These are phyloP conservation scores for Hiodon tergisus DNA, from an alignment of 2,113 vertebrate genomes.

Conservation along the genomic window DNA sequence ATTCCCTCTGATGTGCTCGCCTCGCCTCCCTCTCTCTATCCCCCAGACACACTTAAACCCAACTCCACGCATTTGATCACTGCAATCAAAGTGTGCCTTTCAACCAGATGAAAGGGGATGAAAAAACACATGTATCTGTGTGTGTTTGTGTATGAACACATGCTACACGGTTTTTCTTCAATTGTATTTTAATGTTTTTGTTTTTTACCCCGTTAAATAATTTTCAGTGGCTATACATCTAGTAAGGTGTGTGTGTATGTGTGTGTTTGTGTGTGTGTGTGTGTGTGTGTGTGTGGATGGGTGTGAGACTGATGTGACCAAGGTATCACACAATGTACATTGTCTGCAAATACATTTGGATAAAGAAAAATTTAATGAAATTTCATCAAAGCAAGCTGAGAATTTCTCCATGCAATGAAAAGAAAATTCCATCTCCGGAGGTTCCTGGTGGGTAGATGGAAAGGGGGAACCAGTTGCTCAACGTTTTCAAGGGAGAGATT, in stretches of 20 bases:
- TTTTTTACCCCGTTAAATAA: no score
- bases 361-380: background rate
- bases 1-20: background rate
- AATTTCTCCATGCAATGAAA: background rate
- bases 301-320: background rate
- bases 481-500: conserved; percentile 2
- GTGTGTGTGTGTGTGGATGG: background rate
- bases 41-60: conserved; percentile 14
- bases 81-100: conserved; percentile 11
- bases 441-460: background rate
- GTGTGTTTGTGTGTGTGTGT: background rate
- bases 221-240: no score
- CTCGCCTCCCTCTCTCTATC: background rate
- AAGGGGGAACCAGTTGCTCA: background rate
- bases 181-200: background rate
- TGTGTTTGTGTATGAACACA: background rate
- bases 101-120: background rate
- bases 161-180: conserved; percentile 35
- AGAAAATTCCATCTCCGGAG: background rate
- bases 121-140: background rate
- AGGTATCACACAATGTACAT: background rate
- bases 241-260: background rate
- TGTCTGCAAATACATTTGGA: background rate
- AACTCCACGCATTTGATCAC: background rate
- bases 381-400: background rate